These are phyloP conservation scores for Diarsia brunnea DNA, from an alignment of 2,888 invertebrate species.

Conservation along the genomic window DNA sequence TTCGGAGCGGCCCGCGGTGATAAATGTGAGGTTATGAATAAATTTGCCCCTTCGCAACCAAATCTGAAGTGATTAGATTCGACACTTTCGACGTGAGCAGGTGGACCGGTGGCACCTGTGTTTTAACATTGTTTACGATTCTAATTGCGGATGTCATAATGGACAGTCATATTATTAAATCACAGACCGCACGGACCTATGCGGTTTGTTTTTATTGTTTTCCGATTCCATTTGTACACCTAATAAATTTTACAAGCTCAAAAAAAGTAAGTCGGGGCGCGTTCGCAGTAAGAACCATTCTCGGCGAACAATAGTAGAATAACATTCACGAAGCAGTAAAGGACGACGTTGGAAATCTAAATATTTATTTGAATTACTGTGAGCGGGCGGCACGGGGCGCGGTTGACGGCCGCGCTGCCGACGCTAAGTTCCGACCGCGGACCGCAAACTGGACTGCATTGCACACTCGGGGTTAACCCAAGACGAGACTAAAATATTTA, in stretches of 20 bases:
- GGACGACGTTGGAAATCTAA: conserved; percentile 75
- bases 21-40: conserved; percentile 89
- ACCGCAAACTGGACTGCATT: conserved; percentile 72
- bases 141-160: conserved; percentile 58
- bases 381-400: conserved; percentile 65
- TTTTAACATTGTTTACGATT: conserved; percentile 56
- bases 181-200: conserved; percentile 47
- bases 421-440: conserved; percentile 69
- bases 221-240: conserved; percentile 67
- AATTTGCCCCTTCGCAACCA: conserved; percentile 83
- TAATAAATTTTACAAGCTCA: conserved; percentile 78
- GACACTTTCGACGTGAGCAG: conserved; percentile 81
- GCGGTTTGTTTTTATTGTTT: conserved; percentile 69
- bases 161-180: conserved; percentile 57
- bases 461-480: conserved; percentile 68
- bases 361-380: conserved; percentile 79
- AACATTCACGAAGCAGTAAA: conserved; percentile 77
- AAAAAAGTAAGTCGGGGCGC: conserved; percentile 67
- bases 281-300: conserved; percentile 73
- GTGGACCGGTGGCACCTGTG: conserved; percentile 76
- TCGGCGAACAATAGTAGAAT: conserved; percentile 76
- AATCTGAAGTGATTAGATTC: conserved; percentile 87
- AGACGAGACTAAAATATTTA: conserved; percentile 74
- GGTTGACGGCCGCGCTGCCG: conserved; percentile 63
- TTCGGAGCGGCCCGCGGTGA: conserved; percentile 82